A percentile compares a stretch with the other conserved stretches of the same genome.
Evolutionary conservation across 2,113 vertebrate genomes (phyloP).

Genomic region (Rhinolophus ferrumequinum): DNA sequence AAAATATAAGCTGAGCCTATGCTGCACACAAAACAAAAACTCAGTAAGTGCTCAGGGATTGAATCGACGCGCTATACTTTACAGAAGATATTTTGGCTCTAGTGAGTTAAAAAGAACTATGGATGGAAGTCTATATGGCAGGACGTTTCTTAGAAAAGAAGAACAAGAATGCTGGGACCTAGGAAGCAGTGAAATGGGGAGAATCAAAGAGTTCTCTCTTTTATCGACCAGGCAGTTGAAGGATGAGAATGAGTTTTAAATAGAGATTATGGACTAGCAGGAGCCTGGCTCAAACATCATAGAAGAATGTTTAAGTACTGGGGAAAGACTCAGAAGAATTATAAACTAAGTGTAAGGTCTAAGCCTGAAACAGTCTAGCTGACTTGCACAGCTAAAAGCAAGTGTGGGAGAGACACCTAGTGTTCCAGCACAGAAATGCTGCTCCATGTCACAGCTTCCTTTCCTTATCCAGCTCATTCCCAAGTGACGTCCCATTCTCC

Average conservation of each 20-base stretch:
- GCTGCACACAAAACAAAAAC: neutral
- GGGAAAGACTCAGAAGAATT: neutral
- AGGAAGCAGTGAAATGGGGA: neutral
- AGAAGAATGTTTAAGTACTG: neutral
- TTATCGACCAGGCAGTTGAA: neutral
- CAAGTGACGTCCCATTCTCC: rapidly evolving
- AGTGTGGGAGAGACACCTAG: neutral
- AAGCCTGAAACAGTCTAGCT: neutral
- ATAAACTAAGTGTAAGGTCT: neutral
- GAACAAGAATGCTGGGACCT: neutral
- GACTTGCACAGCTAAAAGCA: neutral
- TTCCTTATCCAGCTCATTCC: rapidly evolving
- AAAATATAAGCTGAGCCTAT: neutral
- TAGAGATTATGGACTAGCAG: neutral
- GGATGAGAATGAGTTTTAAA: neutral
- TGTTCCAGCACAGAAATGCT: neutral
- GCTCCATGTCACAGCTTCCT: rapidly evolving
- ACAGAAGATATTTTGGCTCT: neutral
- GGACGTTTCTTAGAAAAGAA: neutral
- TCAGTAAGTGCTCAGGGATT: neutral
- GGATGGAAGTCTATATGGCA: too few species aligned
- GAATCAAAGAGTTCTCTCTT: neutral
- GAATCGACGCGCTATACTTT: neutral
- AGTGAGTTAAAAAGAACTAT: neutral
- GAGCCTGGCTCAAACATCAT: neutral